Evolutionary conservation across 2,113 vertebrate genomes (phyloP), one percentile per base, ranked within the genome.

Genomic region (Osmerus eperlanus): DNA sequence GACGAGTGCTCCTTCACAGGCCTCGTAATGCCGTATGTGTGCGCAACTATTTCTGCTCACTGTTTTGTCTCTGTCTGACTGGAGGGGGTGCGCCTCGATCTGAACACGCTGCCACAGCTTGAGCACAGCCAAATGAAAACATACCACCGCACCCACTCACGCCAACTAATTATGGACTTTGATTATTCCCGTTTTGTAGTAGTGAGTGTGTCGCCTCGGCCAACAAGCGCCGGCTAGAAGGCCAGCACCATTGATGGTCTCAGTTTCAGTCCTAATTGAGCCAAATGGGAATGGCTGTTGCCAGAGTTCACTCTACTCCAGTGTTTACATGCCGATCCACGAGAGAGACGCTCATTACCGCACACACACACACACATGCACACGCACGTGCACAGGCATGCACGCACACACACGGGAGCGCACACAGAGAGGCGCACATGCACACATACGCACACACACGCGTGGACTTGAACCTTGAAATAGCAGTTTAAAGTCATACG

Each of bases 231-330:
- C 68, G 54, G 75, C 84, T 89, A 85, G 90, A 89, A 91, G 85
- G 86, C 87, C 85, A 85, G 77, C 76, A 53, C 87, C 86, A 87
- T 85, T 86, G 86, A 91, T 90, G 88, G 87, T 91, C 84, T 90
- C 83, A 80, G 81, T 91, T 91, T 90, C 84, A 58, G 86, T 77
- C 85, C 84, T 93, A 93, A 93, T 93, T 93, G 91, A 92, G 88
- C 90, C 92, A 92, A 92, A 92, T 91, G 92, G 92, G 92, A 93
- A 86, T 84, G 86, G 74, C 78, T 80, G 79, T 84, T 90, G 90
- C 90, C 90, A 92, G 89, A 86, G 90, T 92, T 92, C 87, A 88
- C 78, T 83, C 85, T 85, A 76, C 84, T 84, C 83, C 86, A 86
- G 83, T 91, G 90, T 91, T 91, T 91, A 89, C 88, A 91, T 76